A percentile compares a stretch with the other conserved stretches of the same genome.
phyloP scores from a whole-genome alignment of 2,888 invertebrate genomes.

The Catocala sponsa region DNA sequence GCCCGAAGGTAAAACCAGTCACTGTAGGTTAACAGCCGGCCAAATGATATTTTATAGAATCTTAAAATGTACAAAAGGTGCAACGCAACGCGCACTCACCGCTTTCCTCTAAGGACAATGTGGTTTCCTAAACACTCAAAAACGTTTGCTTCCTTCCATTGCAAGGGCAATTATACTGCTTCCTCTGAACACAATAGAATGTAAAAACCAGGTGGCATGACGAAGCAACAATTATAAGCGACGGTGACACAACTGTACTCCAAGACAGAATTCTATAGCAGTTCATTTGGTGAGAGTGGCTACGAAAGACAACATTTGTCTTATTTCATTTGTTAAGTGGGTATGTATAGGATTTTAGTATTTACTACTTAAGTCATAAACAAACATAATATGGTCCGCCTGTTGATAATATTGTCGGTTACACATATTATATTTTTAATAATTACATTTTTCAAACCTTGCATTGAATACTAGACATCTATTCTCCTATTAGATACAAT shows the following conservation, averaged over 20 bases:
- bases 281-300: constrained; percentile 4
- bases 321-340: too few species aligned
- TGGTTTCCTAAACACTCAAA: constrained; percentile 70
- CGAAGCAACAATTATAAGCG: constrained; percentile 60
- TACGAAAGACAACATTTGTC: not conserved
- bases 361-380: too few species aligned
- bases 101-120: constrained; percentile 49
- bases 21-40: too few species aligned
- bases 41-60: not conserved
- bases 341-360: too few species aligned
- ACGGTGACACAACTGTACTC: constrained; percentile 54
- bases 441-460: too few species aligned
- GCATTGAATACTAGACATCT: too few species aligned
- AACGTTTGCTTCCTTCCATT: constrained; percentile 73
- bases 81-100: constrained; percentile 14
- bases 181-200: constrained; percentile 80
- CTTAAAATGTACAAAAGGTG: constrained; percentile 7
- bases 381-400: too few species aligned
- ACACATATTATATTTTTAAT: too few species aligned
- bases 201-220: constrained; percentile 72
- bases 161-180: constrained; percentile 79
- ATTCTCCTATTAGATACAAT: too few species aligned
- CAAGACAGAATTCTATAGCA: constrained; percentile 26
- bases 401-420: too few species aligned
- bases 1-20: too few species aligned